Percentiles rank a stretch among this genome's conserved stretches.
Evolutionary conservation across 2,888 invertebrate species (phyloP).

Genomic region (Calephelis perditalis): DNA sequence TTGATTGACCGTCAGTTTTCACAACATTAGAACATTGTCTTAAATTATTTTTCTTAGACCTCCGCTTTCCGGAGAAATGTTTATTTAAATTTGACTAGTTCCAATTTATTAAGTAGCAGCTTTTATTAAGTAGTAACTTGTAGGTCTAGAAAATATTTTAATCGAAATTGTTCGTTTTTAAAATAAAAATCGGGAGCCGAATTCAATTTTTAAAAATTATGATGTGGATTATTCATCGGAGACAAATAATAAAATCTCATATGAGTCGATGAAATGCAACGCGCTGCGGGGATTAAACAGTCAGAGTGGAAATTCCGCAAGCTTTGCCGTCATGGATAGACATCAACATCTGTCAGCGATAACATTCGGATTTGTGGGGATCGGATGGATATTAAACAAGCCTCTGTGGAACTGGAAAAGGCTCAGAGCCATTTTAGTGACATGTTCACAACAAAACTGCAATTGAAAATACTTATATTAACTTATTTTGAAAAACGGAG

Average conservation of each 20-base stretch:
- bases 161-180: too few species aligned
- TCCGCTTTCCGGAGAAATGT: too few species aligned
- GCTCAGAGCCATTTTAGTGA: slow-evolving; percentile 1
- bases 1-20: too few species aligned
- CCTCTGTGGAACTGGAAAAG: slow-evolving; percentile 31
- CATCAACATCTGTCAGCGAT: slow-evolving; percentile 53
- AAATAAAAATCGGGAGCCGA: too few species aligned
- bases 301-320: slow-evolving; percentile 50
- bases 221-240: slow-evolving; percentile 22
- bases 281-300: slow-evolving; percentile 49
- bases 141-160: too few species aligned
- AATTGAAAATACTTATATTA: slow-evolving; percentile 29
- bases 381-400: slow-evolving; percentile 58
- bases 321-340: slow-evolving; percentile 46
- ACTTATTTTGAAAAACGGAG: slow-evolving; percentile 7
- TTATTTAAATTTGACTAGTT: too few species aligned
- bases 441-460: slow-evolving; percentile 24
- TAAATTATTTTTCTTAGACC: too few species aligned
- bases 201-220: slow-evolving; percentile 8
- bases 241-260: slow-evolving; percentile 27
- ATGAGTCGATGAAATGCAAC: slow-evolving; percentile 40
- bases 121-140: too few species aligned
- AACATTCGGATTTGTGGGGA: slow-evolving; percentile 57
- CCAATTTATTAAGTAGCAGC: too few species aligned
- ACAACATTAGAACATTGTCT: too few species aligned